Percentiles rank a stretch among this genome's conserved stretches.
Conservation (phyloP, 2,113 vertebrate species). For the Apus apus region DNA sequence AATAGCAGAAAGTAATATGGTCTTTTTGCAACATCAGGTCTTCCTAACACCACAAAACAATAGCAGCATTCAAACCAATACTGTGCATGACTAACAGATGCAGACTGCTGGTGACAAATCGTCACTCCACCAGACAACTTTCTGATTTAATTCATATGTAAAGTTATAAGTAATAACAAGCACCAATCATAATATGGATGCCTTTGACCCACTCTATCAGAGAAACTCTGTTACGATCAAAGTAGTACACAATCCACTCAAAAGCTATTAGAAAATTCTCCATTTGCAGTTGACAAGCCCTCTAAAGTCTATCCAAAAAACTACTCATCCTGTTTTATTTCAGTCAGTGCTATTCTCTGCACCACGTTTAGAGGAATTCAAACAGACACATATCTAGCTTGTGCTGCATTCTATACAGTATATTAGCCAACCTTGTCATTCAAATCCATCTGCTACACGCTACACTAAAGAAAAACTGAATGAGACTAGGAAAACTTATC, state of each 20-base stretch:
- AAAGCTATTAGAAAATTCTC: neutral
- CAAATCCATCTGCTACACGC: neutral
- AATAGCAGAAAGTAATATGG: neutral
- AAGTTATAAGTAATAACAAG: neutral
- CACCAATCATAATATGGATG: neutral
- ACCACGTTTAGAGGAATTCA: neutral
- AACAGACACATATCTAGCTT: neutral
- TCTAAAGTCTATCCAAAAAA: neutral
- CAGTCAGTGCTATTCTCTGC: neutral
- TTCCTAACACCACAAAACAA: neutral
- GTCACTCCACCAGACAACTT: neutral
- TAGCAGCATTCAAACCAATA: neutral
- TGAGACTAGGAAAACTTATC: neutral
- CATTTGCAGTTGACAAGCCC: neutral
- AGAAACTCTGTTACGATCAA: neutral
- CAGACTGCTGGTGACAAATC: neutral
- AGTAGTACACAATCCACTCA: neutral
- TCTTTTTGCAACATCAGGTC: neutral
- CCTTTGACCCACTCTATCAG: neutral
- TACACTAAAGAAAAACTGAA: neutral
- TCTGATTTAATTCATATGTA: neutral
- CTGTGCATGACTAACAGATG: neutral
- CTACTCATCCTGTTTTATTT: neutral
- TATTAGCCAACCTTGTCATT: neutral
- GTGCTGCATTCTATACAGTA: accelerated